A percentile compares a stretch with the other conserved stretches of the same genome.
Evolutionary conservation across 2,888 invertebrate species (phyloP).

Genomic region (Antheraea assamensis): DNA sequence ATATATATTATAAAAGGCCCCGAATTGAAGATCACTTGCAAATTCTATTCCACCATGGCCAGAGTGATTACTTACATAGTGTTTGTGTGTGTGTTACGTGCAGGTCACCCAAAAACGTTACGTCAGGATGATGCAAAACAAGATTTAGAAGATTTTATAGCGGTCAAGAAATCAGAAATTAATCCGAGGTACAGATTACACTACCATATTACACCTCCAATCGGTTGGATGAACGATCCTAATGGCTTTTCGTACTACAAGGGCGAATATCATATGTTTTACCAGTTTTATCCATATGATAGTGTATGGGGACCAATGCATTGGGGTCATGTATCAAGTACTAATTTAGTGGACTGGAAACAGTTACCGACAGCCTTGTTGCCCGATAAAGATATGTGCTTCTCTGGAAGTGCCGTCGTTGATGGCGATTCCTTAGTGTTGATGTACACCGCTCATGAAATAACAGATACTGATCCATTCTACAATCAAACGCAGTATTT

Average conservation of each 20-base stretch:
- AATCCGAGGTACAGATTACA: slow-evolving; percentile 62
- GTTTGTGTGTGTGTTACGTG: slow-evolving; percentile 38
- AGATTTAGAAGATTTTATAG: slow-evolving; percentile 62
- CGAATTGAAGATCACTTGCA: neutral
- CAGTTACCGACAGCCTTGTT: slow-evolving; percentile 73
- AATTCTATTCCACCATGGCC: slow-evolving; percentile 12
- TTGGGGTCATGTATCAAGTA: slow-evolving; percentile 78
- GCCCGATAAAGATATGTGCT: slow-evolving; percentile 71
- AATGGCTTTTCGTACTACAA: slow-evolving; percentile 79
- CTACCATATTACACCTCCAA: slow-evolving; percentile 69
- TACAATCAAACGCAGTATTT: slow-evolving; percentile 67
- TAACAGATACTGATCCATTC: slow-evolving; percentile 50
- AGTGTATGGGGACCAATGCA: slow-evolving; percentile 76
- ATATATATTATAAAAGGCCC: slow-evolving; percentile 17
- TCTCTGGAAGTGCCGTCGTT: slow-evolving; percentile 74
- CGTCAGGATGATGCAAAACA: slow-evolving; percentile 41
- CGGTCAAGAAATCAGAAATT: slow-evolving; percentile 53
- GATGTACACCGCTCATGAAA: slow-evolving; percentile 66
- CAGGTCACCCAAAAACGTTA: slow-evolving; percentile 35
- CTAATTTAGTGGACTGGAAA: slow-evolving; percentile 76
- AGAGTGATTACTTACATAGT: slow-evolving; percentile 22
- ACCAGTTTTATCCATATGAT: slow-evolving; percentile 77
- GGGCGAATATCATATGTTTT: slow-evolving; percentile 79
- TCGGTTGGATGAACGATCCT: slow-evolving; percentile 83
- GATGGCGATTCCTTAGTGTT: slow-evolving; percentile 59